A percentile compares a stretch with the other conserved stretches of the same genome.
These are phyloP conservation scores for Tachina fera DNA, from an alignment of 2,888 invertebrate genomes.

Conservation along the genomic window DNA sequence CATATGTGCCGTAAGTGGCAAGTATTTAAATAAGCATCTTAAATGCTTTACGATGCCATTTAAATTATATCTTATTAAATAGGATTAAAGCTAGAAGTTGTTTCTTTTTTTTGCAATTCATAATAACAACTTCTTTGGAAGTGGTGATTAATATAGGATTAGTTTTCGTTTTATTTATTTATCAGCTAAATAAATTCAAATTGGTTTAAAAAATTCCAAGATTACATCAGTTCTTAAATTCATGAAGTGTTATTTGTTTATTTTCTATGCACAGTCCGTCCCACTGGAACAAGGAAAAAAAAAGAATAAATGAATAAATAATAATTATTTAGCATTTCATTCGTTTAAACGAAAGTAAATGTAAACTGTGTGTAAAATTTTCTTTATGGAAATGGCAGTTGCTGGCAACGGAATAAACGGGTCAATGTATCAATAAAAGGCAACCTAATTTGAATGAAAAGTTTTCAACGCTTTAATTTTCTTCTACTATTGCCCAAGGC, in stretches of 20 bases:
- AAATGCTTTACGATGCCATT: constrained; percentile 52
- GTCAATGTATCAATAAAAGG: too few relatives aligned
- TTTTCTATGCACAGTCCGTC: neutral
- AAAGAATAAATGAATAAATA: too few relatives aligned
- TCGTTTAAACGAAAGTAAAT: too few relatives aligned
- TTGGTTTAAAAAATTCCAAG: neutral
- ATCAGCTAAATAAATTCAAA: neutral
- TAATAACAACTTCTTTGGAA: constrained; percentile 51
- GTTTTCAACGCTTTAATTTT: too few relatives aligned
- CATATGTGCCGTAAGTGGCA: constrained; percentile 45
- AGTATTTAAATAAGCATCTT: constrained; percentile 63
- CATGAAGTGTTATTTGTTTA: neutral
- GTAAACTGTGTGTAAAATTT: too few relatives aligned
- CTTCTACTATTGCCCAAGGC: too few relatives aligned
- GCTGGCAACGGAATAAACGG: too few relatives aligned
- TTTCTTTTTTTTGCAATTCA: constrained; percentile 39
- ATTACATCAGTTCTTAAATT: constrained; percentile 4
- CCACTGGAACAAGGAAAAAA: too few relatives aligned
- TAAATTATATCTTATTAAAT: constrained; percentile 50
- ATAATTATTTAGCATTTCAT: too few relatives aligned
- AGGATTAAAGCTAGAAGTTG: constrained; percentile 42
- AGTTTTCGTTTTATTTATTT: constrained; percentile 5
- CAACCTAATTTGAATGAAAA: too few relatives aligned
- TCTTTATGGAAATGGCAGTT: too few relatives aligned
- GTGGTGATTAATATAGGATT: constrained; percentile 42